Conservation (phyloP, 2,113 vertebrate genomes). For the Gymnogyps californianus region DNA sequence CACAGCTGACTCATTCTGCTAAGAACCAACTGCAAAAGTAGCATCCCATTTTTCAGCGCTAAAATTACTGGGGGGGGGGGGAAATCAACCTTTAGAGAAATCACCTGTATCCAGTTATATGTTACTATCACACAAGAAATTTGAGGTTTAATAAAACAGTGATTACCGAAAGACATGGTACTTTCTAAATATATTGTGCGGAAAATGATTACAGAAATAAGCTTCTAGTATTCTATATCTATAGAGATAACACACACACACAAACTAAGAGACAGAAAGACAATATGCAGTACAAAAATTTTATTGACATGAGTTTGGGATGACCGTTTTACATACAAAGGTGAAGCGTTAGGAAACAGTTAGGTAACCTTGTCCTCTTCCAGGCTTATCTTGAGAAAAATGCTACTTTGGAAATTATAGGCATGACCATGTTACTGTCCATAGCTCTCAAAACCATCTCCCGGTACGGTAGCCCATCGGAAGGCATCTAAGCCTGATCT, state of each 20-base stretch:
- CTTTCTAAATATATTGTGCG: background rate
- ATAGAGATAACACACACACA: background rate
- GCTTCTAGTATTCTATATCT: background rate
- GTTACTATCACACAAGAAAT: background rate
- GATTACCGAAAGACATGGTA: background rate
- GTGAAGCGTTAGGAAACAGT: background rate
- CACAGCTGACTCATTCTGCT: background rate
- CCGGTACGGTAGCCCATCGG: background rate
- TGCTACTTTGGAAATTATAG: background rate
- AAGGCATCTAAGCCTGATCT: background rate
- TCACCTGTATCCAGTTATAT: background rate
- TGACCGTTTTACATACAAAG: conserved; percentile 17
- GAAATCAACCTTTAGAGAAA: background rate
- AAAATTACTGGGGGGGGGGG: no score
- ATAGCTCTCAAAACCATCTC: background rate
- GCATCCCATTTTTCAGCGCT: background rate
- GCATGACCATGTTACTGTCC: background rate
- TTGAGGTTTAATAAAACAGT: background rate
- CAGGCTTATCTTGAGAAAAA: background rate
- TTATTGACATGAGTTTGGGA: conserved; percentile 59
- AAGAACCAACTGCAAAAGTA: background rate
- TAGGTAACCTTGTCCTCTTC: background rate
- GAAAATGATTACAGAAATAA: background rate
- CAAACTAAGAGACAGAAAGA: background rate
- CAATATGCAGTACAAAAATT: conserved; percentile 47